Conservation (phyloP, 2,888 invertebrate species). For the Hydrotaea cyrtoneurina region DNA sequence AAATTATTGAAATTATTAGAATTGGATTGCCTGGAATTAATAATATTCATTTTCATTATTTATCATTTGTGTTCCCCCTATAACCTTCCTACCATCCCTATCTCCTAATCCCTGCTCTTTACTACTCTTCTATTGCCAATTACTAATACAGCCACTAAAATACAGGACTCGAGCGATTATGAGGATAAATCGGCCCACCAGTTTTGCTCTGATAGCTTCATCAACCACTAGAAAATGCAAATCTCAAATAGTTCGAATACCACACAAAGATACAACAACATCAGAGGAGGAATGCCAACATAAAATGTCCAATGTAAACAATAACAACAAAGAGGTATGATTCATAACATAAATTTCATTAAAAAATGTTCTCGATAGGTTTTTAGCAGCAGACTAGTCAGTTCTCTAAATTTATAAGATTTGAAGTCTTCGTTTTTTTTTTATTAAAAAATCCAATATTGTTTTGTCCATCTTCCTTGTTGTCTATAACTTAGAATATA, state of each 20-base stretch:
- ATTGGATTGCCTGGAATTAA: background rate
- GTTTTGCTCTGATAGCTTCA: slow-evolving; percentile 68
- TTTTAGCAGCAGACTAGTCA: too few species aligned
- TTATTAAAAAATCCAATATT: too few species aligned
- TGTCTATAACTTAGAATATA: too few species aligned
- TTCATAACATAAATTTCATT: background rate
- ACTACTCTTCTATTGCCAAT: slow-evolving; percentile 59
- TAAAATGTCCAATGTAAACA: background rate
- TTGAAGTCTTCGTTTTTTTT: too few species aligned
- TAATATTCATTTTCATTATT: slow-evolving; percentile 1
- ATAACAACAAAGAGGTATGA: background rate
- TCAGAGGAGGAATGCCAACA: slow-evolving; percentile 42
- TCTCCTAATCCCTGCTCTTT: slow-evolving; percentile 46
- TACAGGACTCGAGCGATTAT: slow-evolving; percentile 75
- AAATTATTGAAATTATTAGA: background rate
- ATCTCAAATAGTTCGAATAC: slow-evolving; percentile 18
- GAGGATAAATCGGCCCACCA: slow-evolving; percentile 64
- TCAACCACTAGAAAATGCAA: slow-evolving; percentile 67
- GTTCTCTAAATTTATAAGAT: too few species aligned
- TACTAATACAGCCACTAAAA: slow-evolving; percentile 75
- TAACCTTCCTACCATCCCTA: slow-evolving; percentile 57
- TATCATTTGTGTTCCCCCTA: slow-evolving; percentile 51
- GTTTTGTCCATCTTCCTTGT: too few species aligned
- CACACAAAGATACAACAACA: slow-evolving; percentile 51
- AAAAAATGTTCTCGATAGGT: too few species aligned